A percentile compares a stretch with the other conserved stretches of the same genome.
These are phyloP conservation scores for Prosapia bicincta DNA, from an alignment of 2,888 invertebrate genomes.

Conservation along the genomic window DNA sequence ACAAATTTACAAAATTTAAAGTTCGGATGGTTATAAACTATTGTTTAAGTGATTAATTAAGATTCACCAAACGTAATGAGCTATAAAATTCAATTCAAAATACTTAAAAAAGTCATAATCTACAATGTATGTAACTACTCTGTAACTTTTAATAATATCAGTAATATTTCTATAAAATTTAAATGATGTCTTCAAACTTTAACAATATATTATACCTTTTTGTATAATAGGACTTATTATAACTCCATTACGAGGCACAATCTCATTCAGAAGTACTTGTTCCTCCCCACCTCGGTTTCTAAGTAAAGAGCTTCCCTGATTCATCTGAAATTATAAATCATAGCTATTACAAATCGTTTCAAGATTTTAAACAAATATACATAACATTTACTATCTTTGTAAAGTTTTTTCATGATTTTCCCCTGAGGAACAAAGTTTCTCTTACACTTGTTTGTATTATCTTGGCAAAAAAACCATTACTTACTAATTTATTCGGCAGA, in stretches of 20 bases:
- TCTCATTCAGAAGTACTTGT: slow-evolving; percentile 39
- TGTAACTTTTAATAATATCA: too few relatives aligned
- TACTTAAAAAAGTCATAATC: too few relatives aligned
- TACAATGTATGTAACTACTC: too few relatives aligned
- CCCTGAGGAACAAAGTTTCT: background rate
- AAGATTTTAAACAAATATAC: background rate
- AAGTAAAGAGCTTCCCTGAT: slow-evolving; percentile 22
- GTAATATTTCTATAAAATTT: too few relatives aligned
- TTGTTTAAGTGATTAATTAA: too few relatives aligned
- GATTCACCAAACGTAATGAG: too few relatives aligned
- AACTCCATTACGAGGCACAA: slow-evolving; percentile 39
- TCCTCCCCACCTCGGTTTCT: slow-evolving; percentile 37
- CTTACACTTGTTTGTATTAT: background rate
- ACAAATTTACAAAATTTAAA: too few relatives aligned
- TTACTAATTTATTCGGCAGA: too few relatives aligned
- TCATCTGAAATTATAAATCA: slow-evolving; percentile 22
- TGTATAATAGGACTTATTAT: slow-evolving; percentile 27
- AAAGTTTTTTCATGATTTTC: background rate
- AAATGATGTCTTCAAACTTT: too few relatives aligned
- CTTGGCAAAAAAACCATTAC: background rate
- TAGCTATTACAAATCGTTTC: background rate
- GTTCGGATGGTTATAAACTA: too few relatives aligned
- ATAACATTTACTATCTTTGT: background rate
- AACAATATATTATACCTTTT: too few relatives aligned
- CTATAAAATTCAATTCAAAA: too few relatives aligned